Percentiles rank a stretch among this genome's conserved stretches.
phyloP scores from a whole-genome alignment of 1,140 invertebrate species.

The Lordiphosa mommai region DNA sequence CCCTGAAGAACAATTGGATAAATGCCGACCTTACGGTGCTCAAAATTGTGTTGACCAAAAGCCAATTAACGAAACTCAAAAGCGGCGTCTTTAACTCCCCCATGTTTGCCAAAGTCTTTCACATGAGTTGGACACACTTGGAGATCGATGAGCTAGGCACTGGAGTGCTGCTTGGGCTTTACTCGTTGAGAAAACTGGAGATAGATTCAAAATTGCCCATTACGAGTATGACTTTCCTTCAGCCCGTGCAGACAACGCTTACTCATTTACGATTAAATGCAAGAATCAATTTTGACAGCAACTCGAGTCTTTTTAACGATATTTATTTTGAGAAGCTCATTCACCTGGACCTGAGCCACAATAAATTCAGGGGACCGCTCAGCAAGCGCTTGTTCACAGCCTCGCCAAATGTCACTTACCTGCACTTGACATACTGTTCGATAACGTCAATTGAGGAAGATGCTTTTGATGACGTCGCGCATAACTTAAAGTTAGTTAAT shows the following conservation, averaged over 20 bases:
- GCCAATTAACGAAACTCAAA: conserved; percentile 21
- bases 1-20: conserved; percentile 30
- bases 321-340: conserved; percentile 35
- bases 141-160: conserved; percentile 23
- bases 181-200: conserved; percentile 36
- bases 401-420: conserved; percentile 43
- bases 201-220: conserved; percentile 26
- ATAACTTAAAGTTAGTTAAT: conserved; percentile 31
- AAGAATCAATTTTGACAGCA: conserved; percentile 16
- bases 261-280: conserved; percentile 39
- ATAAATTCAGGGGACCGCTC: conserved; percentile 33
- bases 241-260: conserved; percentile 47
- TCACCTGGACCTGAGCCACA: conserved; percentile 47
- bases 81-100: conserved; percentile 34
- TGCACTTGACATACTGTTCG: conserved; percentile 24
- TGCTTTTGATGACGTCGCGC: conserved; percentile 31
- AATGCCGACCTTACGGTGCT: conserved; percentile 8
- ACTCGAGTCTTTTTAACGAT: conserved; percentile 29
- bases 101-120: conserved; percentile 33
- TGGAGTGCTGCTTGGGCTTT: conserved; percentile 44
- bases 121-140: conserved; percentile 32
- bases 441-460: conserved; percentile 31
- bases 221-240: conserved; percentile 34
- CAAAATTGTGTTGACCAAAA: conserved; percentile 23
- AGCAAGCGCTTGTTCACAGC: conserved; percentile 20